A percentile compares a stretch with the other conserved stretches of the same genome.
Evolutionary conservation across 2,797 vertebrate genomes (phyloP).

Genomic region (Pantherophis vulpinus): DNA sequence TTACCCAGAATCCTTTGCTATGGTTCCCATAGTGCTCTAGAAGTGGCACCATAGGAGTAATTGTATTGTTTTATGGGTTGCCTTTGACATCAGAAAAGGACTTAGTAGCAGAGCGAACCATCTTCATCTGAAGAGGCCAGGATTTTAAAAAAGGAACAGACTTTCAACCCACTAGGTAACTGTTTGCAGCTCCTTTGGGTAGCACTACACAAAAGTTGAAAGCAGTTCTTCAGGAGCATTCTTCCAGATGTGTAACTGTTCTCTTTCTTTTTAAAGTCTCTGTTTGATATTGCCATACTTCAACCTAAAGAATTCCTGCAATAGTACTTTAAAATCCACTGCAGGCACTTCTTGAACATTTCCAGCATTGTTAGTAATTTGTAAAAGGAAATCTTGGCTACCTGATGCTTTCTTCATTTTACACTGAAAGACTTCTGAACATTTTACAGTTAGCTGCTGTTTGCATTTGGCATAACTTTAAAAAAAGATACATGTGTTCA

Average conservation of each 20-base stretch:
- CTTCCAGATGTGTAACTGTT: neutral
- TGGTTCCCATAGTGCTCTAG: slow-evolving; percentile 21
- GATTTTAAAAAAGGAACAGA: slow-evolving; percentile 20
- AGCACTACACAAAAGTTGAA: slow-evolving; percentile 3
- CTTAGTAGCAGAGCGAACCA: neutral
- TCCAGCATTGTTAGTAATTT: slow-evolving; percentile 19
- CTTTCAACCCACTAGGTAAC: slow-evolving; percentile 23
- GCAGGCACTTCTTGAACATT: slow-evolving; percentile 32
- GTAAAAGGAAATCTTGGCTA: neutral
- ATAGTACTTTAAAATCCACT: slow-evolving; percentile 22
- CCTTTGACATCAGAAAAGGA: slow-evolving; percentile 15
- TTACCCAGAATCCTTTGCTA: slow-evolving; percentile 10
- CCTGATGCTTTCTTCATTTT: slow-evolving; percentile 8
- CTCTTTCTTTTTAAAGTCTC: slow-evolving; percentile 16
- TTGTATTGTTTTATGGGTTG: slow-evolving; percentile 17
- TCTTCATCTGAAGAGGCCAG: slow-evolving; percentile 10
- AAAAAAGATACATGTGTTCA: neutral
- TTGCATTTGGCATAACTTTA: neutral
- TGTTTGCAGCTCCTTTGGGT: slow-evolving; percentile 10
- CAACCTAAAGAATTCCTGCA: neutral
- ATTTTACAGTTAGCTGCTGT: neutral
- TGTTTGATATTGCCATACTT: slow-evolving; percentile 1
- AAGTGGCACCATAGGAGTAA: slow-evolving; percentile 4
- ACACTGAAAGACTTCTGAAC: neutral
- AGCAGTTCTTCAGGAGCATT: neutral